Base-by-base conservation (phyloP, 2,888 invertebrate species). In the Diplazon laetatorius region DNA sequence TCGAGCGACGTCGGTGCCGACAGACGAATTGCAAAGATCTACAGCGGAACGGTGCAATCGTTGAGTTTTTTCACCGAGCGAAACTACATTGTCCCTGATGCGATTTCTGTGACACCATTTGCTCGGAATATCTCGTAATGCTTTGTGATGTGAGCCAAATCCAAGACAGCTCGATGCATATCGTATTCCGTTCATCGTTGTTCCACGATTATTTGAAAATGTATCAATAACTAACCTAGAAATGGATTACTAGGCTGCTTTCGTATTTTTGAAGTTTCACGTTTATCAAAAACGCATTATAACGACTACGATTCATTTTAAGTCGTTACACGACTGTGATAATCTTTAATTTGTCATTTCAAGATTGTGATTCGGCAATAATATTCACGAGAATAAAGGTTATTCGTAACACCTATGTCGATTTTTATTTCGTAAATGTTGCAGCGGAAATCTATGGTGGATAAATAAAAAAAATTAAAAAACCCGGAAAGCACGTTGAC, bases 121-220 rank as follows among this genome's bases (percentile, higher is more conserved):
- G 44, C 22, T 62, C 60, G 75, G 14, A 35, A 71, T 62, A 42
- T 66, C 75, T 10, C 59, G 42, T 9, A 76, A 59, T 18, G 72
- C 57, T 44, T 68, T 79, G 18, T 50, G 55, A 5, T 71, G n/a
- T 9, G 16, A 46, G 12, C 60, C 39, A 10, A 66, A 10, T 14
- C 76, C 66, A n/a, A 75, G 20, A 42, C 48, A 59, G 44, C 50
- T 25, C 1, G 60, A 52, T 3, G 63, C 59, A 16, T 76, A 79
- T 25, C 75, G 72, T 16, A 79, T 72, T 16, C 76, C 68, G 25
- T 76, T 68, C 78, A 79, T 79, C 39, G 72, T 75, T 55, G 5
- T 18, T 48, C 20, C 3, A 25, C 12, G n/a, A 52, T n/a, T 3
- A 25, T n/a, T 1, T 20, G 1, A 6, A 52, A 52, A 0, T 2